Conservation (phyloP, 2,113 vertebrate genomes). For the Pantherophis guttatus region DNA sequence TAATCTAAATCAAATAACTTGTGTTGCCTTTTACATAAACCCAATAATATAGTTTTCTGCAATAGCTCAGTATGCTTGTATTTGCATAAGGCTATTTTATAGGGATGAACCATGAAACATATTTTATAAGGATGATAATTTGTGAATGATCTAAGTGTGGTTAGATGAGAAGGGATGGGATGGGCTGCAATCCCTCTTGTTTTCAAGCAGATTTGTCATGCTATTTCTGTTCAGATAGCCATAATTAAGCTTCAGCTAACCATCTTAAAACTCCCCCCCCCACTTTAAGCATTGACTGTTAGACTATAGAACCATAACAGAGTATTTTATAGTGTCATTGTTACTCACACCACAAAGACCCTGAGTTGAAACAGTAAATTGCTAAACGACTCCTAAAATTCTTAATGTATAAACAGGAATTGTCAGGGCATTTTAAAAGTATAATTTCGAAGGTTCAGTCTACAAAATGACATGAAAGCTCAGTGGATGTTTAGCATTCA, state of each 20-base stretch:
- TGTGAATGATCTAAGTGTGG: not conserved
- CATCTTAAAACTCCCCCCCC: not conserved
- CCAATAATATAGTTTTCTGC: not conserved
- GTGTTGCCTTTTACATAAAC: rapidly evolving
- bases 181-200: not conserved
- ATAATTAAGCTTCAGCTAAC: not conserved
- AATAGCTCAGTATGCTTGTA: rapidly evolving
- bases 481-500: not conserved
- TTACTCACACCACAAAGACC: not conserved
- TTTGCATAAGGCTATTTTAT: not conserved
- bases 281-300: not conserved
- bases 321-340: not conserved
- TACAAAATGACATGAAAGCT: not conserved
- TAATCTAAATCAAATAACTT: rapidly evolving
- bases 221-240: not conserved
- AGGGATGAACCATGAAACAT: not conserved
- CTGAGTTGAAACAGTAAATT: not conserved
- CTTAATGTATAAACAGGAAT: not conserved
- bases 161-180: not conserved
- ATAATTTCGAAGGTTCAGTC: not conserved
- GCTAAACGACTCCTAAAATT: not conserved
- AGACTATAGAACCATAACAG: not conserved
- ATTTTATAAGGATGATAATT: not conserved
- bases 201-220: not conserved
- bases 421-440: not conserved